Percentiles rank a stretch among this genome's conserved stretches.
Evolutionary conservation across 2,797 vertebrate genomes (phyloP).

Genomic region (Epinephelus malabaricus): DNA sequence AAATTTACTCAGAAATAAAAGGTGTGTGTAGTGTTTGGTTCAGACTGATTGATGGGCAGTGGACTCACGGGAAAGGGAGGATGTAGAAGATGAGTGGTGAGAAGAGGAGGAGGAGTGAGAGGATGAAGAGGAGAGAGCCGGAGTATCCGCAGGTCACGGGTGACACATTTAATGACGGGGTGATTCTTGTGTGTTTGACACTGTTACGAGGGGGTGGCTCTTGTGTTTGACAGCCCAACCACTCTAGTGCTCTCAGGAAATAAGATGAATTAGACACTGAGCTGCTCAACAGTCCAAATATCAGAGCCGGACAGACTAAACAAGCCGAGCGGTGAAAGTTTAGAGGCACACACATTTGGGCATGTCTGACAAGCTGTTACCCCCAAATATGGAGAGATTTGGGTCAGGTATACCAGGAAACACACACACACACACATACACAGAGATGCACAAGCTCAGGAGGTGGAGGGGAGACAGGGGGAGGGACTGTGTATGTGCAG

Average conservation of each 20-base stretch:
- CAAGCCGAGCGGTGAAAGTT: conserved; percentile 79
- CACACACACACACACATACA: background rate
- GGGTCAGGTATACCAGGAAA: conserved; percentile 63
- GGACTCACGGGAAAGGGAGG: conserved; percentile 31
- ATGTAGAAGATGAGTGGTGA: conserved; percentile 44
- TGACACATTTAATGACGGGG: conserved; percentile 72
- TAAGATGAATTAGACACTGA: conserved; percentile 71
- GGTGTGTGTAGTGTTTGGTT: conserved; percentile 25
- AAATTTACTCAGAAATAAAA: conserved; percentile 55
- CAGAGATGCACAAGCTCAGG: conserved; percentile 30
- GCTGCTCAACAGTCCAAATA: conserved; percentile 78
- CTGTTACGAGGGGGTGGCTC: conserved; percentile 74
- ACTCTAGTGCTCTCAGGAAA: conserved; percentile 73
- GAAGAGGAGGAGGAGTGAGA: conserved; percentile 34
- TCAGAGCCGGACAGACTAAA: conserved; percentile 82
- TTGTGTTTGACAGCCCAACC: conserved; percentile 79
- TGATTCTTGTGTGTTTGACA: conserved; percentile 81
- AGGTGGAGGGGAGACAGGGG: conserved; percentile 18
- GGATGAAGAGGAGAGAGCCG: conserved; percentile 44
- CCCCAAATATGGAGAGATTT: conserved; percentile 83
- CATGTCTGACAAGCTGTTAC: conserved; percentile 69
- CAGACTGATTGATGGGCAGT: conserved; percentile 50
- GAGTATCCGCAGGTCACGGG: conserved; percentile 66
- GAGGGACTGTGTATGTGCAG: conserved; percentile 41
- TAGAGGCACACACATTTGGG: conserved; percentile 65